Evolutionary conservation across 2,888 invertebrate genomes (phyloP), one percentile per base, ranked within the genome.

Genomic region (Lithophane ornitopus): DNA sequence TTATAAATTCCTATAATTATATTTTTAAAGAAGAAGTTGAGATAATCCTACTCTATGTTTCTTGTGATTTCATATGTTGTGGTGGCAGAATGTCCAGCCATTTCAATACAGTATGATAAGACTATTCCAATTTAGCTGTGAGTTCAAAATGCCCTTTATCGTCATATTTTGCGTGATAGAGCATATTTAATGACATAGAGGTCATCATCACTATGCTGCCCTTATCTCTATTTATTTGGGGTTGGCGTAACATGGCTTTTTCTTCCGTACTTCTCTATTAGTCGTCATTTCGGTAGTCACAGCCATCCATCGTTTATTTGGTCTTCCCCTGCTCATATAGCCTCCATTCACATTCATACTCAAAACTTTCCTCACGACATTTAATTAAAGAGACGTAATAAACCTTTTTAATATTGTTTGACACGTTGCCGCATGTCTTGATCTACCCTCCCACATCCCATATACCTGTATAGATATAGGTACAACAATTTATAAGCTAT

Each of bases 401-500:
- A 28, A 59, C 59, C 28, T 19, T 28, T 59, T 28, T 28, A 28
- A 59, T 28, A 28, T 28, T 9, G 28, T 28, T 28, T 28, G 44
- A 44, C 14, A 14, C 4, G 11, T 9, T 34, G 34, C 34, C 34
- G 6, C 34, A 6, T 34, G 34, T 3, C 39, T 41, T 16, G n/a
- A 26, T 11, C 9, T 63, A 41, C 39, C 6, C 16, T 39, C n/a
- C 2, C 11, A 41, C 26, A 19, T 41, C 26, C 7, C 7, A 7
- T 11, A 26, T 11, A 41, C 41, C 11, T 49, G 2, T 28, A 49
- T 14, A 7, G 1, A 7, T 19, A n/a, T 39, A 14, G 1, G 49
- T 49, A 16, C 2, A n/a, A 77, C 3, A 26, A 28, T 44, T 41
- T 76, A 76, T 46, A 46, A 39, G 76, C 39, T 4, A 56, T 44